A percentile compares a stretch with the other conserved stretches of the same genome.
These are phyloP conservation scores for Vimba vimba DNA, from an alignment of 2,113 vertebrate species.

Conservation along the genomic window DNA sequence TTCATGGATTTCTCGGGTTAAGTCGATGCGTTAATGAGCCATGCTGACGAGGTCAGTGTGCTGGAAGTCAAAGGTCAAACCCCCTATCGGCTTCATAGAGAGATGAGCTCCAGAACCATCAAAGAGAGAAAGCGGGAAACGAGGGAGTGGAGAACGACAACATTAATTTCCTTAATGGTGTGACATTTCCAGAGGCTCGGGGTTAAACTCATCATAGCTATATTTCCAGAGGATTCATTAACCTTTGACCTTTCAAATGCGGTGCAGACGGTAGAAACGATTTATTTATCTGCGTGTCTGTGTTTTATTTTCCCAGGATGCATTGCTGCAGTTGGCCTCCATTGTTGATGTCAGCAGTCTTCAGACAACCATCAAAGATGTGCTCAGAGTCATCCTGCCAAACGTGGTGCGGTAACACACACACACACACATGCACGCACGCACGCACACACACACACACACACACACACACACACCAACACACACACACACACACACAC, in stretches of 20 bases:
- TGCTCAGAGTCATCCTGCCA: constrained; percentile 75
- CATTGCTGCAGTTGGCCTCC: constrained; percentile 79
- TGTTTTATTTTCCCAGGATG: constrained; percentile 75
- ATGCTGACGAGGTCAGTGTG: not conserved
- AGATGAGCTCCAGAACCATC: not conserved
- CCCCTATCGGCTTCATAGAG: not conserved
- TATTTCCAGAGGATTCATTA: not conserved
- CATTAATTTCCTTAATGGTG: not conserved
- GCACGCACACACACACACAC: not conserved
- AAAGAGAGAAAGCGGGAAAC: not conserved
- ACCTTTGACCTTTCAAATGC: not conserved
- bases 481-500: too few relatives aligned
- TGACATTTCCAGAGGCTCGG: constrained; percentile 24
- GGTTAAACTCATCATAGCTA: constrained; percentile 19
- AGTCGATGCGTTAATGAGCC: constrained; percentile 1
- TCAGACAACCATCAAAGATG: constrained; percentile 75
- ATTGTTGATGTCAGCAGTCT: constrained; percentile 69
- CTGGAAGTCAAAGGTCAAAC: constrained; percentile 24
- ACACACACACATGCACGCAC: not conserved
- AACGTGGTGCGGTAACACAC: constrained; percentile 72
- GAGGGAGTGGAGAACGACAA: not conserved
- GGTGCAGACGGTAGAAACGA: not conserved
- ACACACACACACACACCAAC: too few relatives aligned
- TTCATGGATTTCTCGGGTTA: not conserved
- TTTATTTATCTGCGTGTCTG: constrained; percentile 26